These are phyloP conservation scores for Oscheius sp. DNA, from an alignment of 2,888 invertebrate genomes.

Conservation along the genomic window DNA sequence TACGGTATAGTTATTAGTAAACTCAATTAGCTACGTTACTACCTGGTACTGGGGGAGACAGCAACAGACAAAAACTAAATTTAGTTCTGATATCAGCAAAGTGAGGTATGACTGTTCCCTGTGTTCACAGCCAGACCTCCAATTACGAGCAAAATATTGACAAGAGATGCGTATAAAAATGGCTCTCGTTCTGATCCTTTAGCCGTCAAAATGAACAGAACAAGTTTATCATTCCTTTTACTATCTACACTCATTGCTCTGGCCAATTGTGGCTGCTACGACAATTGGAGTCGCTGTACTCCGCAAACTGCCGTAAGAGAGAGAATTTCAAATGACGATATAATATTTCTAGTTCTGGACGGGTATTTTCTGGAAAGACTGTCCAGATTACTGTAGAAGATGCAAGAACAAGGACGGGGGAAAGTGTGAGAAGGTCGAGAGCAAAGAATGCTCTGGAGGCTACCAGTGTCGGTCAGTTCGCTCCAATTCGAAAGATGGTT, in stretches of 20 bases:
- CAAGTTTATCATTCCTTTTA: neutral
- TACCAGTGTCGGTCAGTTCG: conserved; percentile 6
- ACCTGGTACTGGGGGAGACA: no score
- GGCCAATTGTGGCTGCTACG: neutral
- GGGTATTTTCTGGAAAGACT: conserved; percentile 8
- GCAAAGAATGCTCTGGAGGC: conserved; percentile 17
- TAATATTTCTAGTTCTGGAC: neutral
- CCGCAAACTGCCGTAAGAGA: conserved; percentile 4
- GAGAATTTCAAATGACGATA: neutral
- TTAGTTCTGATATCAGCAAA: no score
- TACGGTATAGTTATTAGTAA: no score
- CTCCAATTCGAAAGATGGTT: neutral
- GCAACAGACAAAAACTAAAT: no score
- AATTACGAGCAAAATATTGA: no score
- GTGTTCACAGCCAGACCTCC: no score
- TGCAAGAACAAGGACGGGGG: conserved; percentile 3
- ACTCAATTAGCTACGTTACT: no score
- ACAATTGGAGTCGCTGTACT: conserved; percentile 16
- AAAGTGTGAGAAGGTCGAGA: neutral
- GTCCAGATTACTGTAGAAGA: conserved; percentile 9
- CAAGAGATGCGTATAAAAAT: no score
- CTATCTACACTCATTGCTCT: neutral
- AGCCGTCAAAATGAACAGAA: no score
- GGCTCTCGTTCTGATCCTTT: no score
- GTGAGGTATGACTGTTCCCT: no score